These are phyloP conservation scores for Eristalis tenax DNA, from an alignment of 2,888 invertebrate species.

Conservation along the genomic window DNA sequence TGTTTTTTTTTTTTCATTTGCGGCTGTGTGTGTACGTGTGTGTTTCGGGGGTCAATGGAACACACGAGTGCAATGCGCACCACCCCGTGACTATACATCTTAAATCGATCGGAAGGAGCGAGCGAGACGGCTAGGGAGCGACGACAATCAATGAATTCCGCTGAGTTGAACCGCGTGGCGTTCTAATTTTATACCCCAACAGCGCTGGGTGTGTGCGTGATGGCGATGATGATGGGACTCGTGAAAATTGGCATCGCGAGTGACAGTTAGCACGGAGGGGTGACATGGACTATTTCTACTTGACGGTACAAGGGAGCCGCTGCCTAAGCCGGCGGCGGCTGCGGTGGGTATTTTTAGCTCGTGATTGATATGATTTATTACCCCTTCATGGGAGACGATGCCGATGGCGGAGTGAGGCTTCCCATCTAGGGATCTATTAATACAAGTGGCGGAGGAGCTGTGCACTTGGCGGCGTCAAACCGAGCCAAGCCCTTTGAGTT, in stretches of 20 bases:
- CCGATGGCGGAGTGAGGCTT: conserved; percentile 22
- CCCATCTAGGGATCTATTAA: conserved; percentile 19
- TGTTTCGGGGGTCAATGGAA: conserved; percentile 69
- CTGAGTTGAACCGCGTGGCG: conserved; percentile 53
- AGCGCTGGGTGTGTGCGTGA: conserved; percentile 11
- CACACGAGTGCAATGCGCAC: conserved; percentile 64
- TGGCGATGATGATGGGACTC: conserved; percentile 10
- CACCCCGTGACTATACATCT: conserved; percentile 54
- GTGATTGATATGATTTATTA: conserved; percentile 62
- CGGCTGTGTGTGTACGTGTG: neutral
- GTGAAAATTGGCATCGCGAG: conserved; percentile 45
- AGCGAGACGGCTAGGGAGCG: conserved; percentile 15
- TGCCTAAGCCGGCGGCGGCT: conserved; percentile 6
- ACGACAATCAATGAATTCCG: conserved; percentile 22
- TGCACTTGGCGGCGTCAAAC: neutral
- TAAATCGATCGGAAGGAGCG: conserved; percentile 18
- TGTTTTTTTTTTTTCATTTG: neutral
- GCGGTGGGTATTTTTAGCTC: conserved; percentile 41
- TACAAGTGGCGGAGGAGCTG: neutral
- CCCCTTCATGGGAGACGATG: conserved; percentile 50
- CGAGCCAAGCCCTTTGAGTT: neutral
- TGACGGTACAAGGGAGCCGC: conserved; percentile 24
- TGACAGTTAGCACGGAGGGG: conserved; percentile 46
- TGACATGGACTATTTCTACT: conserved; percentile 24
- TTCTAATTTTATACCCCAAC: conserved; percentile 50